Conservation (phyloP, 2,113 vertebrate species). For the Aepyceros melampus region DNA sequence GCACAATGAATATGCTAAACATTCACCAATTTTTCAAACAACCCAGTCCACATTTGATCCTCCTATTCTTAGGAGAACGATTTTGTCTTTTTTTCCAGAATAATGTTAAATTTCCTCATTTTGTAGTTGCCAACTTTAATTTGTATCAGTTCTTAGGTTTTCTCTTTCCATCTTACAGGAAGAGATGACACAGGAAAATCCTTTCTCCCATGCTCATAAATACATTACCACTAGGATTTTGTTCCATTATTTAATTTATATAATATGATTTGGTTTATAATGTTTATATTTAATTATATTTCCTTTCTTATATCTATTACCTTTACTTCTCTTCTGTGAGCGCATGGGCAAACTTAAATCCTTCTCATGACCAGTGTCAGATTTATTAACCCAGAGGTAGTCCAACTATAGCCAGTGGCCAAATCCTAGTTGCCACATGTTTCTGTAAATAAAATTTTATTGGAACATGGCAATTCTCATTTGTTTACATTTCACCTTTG, state of each 20-base stretch:
- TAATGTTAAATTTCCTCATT: neutral
- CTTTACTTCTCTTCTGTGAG: neutral
- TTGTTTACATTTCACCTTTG: neutral
- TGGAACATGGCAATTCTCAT: neutral
- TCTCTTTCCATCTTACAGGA: neutral
- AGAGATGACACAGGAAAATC: neutral
- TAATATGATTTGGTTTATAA: neutral
- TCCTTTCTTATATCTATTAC: neutral
- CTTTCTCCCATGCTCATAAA: neutral
- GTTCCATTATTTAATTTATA: neutral
- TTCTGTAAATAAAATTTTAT: neutral
- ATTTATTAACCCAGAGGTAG: neutral
- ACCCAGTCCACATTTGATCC: neutral
- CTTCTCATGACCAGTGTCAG: neutral
- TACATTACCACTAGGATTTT: neutral
- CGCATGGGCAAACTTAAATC: neutral
- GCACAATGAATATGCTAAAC: neutral
- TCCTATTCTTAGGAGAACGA: neutral
- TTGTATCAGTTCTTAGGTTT: neutral
- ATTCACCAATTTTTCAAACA: neutral
- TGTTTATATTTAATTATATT: neutral
- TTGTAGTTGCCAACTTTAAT: neutral
- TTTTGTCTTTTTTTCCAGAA: neutral
- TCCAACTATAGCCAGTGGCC: neutral
- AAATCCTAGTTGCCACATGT: neutral